Evolutionary conservation across 1,140 invertebrate genomes (phyloP).

Genomic region (Drosophila subpulchrella): DNA sequence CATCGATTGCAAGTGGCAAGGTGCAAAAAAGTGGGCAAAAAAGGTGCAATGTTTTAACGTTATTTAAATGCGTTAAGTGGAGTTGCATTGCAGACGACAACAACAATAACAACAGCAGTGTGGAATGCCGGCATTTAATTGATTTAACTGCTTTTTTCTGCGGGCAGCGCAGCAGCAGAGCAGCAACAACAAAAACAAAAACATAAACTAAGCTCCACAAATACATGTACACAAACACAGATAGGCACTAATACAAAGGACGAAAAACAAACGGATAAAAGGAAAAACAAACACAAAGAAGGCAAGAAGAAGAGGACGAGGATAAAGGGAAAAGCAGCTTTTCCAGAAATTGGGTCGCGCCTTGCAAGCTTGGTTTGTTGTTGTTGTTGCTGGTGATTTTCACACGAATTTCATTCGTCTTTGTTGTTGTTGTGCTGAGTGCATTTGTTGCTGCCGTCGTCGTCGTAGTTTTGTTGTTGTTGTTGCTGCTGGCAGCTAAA

Average conservation of each 20-base stretch:
- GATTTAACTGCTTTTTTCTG: not conserved
- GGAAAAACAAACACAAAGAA: slow-evolving; percentile 68
- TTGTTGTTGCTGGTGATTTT: slow-evolving; percentile 28
- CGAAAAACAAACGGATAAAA: slow-evolving; percentile 2
- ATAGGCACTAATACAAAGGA: slow-evolving; percentile 18
- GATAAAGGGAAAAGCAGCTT: slow-evolving; percentile 47
- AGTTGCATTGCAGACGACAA: slow-evolving; percentile 8
- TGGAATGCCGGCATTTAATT: slow-evolving; percentile 13
- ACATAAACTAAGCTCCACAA: not conserved
- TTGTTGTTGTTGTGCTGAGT: slow-evolving; percentile 19
- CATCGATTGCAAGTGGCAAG: slow-evolving; percentile 1
- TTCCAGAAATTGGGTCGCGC: slow-evolving; percentile 74
- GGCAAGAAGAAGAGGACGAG: not conserved
- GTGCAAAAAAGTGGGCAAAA: slow-evolving; percentile 22
- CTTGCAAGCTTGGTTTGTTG: slow-evolving; percentile 24
- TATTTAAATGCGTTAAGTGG: slow-evolving; percentile 25
- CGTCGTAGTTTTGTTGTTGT: slow-evolving; percentile 4
- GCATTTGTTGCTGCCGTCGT: slow-evolving; percentile 14
- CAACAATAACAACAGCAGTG: slow-evolving; percentile 19
- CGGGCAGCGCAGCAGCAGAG: slow-evolving; percentile 4
- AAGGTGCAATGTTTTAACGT: slow-evolving; percentile 27
- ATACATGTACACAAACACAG: slow-evolving; percentile 18
- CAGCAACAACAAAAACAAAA: slow-evolving; percentile 41
- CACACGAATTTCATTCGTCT: slow-evolving; percentile 5
- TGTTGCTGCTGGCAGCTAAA: slow-evolving; percentile 32